Base-by-base conservation (phyloP, 2,797 vertebrate species). In the Sebastes minor region DNA sequence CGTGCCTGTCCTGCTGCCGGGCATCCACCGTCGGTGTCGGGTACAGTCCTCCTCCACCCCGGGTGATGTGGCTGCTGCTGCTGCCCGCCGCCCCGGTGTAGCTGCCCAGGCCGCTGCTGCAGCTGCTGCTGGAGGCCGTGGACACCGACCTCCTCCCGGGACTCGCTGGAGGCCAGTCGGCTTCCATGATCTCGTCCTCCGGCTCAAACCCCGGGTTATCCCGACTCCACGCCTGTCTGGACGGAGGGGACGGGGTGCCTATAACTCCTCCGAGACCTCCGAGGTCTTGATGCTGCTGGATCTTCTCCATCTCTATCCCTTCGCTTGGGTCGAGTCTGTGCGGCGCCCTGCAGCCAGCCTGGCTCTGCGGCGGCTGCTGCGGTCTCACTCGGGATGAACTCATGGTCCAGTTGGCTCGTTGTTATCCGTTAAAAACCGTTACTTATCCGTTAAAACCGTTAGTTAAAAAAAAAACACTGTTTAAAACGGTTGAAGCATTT, bases 151-250 rank as follows among this genome's bases (percentile, higher is more conserved):
- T 95, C 82, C 92, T 93, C 63, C 95, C 96, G 30, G 92, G 95
- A 78, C 97, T 95, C 88, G 96, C 96, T 1, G 96, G 95, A 72
- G 96, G 96, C 97, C 98, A 98, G 95, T 97, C 97, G 49, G 96
- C 96, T 86, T 97, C 96, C 94, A 98, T 95, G 83, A 97, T 95
- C 49, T 97, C 97, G 11, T 98, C 98, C 89, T 98, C 98, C 1
- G 97, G 95, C 82, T 99, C 98, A 62, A 99, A 99, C 2, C 97
- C 97, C 0, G 98, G 97, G 92, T 99, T 99, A 23, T 98, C 98
- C 25, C 98, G 96, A 87, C 98, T 99, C 98, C 98, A 99, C 0
- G 98, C 98, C 86, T 99, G 97, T 77, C 98, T 94, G 20, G 97
- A 99, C 23, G 97, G 97, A 1, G 96, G 96, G 32, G 96, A 97